Base-by-base conservation (phyloP, 2,113 vertebrate species). In the Lutjanus erythropterus region DNA sequence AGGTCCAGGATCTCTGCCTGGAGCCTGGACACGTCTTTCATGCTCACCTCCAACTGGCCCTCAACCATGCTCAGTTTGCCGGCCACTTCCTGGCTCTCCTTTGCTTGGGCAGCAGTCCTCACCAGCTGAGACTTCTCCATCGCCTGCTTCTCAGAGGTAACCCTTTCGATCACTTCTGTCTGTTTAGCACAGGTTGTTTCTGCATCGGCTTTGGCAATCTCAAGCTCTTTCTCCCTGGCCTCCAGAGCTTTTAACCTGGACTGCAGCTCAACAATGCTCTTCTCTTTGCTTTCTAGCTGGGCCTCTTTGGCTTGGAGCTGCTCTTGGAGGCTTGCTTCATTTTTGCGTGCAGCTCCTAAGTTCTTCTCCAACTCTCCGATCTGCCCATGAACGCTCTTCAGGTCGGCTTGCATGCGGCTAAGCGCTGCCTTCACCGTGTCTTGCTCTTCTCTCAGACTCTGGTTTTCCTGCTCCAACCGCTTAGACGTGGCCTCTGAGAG, bases 391-490 rank as follows among this genome's bases (percentile, higher is more conserved):
- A 95, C 93, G 78, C 75, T 94, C 76, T 93, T 95, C 68, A 97
- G 91, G 86, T 97, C 94, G 0, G 85, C 89, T 85, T 97, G 95
- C 87, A 96, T 93, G 12, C 93, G 90, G 35, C 68, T 78, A 0
- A 95, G 92, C 47, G 95, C 92, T 42, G 89, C 90, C 83, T 84
- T 96, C 59, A 91, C 93, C 0, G 90, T 85, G 3, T 93, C 92
- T 86, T 96, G 95, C 88, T 95, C 96, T 87, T 95, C 91, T 80
- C 92, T 95, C 59, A 97, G 87, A 4, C 92, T 94, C 83, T 94
- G 92, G 73, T 95, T 97, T 58, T 97, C 96, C 25, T 93, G 60
- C 52, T 94, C 93, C 27, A 97, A 91, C 49, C 87, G 86, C 55
- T 94, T 90, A 21, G 95, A 77, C 4, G 81, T 91, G 50, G 87